Conservation (phyloP, 2,888 invertebrate genomes). For the Theodoxus fluviatilis region DNA sequence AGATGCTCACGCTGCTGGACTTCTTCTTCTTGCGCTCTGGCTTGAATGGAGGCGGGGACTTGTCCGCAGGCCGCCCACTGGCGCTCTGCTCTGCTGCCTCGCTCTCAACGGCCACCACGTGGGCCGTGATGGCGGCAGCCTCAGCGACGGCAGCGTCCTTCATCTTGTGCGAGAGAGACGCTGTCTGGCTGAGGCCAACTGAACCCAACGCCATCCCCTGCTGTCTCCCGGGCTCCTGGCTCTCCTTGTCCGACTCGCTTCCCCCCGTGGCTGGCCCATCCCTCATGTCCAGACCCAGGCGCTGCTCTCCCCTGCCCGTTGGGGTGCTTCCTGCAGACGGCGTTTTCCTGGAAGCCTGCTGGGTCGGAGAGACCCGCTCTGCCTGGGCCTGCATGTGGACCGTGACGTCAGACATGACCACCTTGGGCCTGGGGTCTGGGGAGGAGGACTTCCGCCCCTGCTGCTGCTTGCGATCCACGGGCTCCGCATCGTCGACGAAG, state of each 20-base stretch:
- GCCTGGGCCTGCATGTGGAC: constrained; percentile 20
- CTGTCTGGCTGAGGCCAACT: constrained; percentile 2
- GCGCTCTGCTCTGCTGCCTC: background rate
- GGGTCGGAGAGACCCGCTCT: too few species aligned
- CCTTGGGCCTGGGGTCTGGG: too few species aligned
- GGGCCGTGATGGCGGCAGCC: constrained; percentile 30
- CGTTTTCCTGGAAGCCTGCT: too few species aligned
- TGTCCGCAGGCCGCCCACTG: background rate
- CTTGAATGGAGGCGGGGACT: constrained; percentile 36
- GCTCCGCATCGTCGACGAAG: too few species aligned
- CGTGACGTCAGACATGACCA: constrained; percentile 28
- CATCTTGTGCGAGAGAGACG: background rate
- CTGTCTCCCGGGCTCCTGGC: background rate
- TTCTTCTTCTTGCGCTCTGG: constrained; percentile 47
- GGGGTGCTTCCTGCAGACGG: too few species aligned
- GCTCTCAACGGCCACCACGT: constrained; percentile 27
- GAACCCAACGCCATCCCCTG: background rate
- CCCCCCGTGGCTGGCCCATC: too few species aligned
- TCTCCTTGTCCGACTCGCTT: background rate
- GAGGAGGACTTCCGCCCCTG: too few species aligned
- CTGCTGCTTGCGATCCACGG: background rate
- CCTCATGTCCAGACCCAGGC: constrained; percentile 18
- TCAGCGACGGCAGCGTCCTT: constrained; percentile 26
- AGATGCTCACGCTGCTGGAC: constrained; percentile 20
- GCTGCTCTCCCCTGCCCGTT: background rate